A percentile compares a stretch with the other conserved stretches of the same genome.
These are phyloP conservation scores for Acanthurus tractus DNA, from an alignment of 2,797 vertebrate species.

Conservation along the genomic window DNA sequence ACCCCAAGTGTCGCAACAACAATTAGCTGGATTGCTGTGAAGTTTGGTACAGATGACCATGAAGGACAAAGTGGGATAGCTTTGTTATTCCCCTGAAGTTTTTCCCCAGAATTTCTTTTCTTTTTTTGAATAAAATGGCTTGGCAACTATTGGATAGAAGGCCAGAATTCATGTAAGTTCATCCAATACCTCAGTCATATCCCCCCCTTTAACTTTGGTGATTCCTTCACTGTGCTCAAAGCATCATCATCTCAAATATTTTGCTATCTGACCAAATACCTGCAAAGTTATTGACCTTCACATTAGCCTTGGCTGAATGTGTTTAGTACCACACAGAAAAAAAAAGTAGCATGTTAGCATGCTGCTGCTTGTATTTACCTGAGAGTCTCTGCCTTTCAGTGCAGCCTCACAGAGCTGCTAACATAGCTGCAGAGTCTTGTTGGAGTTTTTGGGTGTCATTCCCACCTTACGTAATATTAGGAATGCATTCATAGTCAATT, in stretches of 20 bases:
- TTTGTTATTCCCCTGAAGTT: neutral
- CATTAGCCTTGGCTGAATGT: neutral
- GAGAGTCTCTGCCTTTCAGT: too few species aligned
- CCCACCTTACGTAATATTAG: too few species aligned
- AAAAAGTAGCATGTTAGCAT: too few species aligned
- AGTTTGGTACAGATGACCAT: neutral
- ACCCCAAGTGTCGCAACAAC: too few species aligned
- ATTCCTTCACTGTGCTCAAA: neutral
- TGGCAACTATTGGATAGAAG: neutral
- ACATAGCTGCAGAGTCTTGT: too few species aligned
- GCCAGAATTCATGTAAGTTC: neutral
- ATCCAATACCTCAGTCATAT: neutral
- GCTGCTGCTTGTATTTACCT: too few species aligned
- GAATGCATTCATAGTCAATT: too few species aligned
- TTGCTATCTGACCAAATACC: neutral
- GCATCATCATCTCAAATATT: neutral
- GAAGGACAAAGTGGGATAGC: neutral
- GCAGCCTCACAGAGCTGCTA: too few species aligned
- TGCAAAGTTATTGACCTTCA: neutral
- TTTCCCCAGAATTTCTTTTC: too few species aligned
- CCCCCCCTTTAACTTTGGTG: neutral
- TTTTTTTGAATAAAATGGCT: neutral
- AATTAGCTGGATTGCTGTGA: too few species aligned
- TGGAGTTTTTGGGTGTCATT: too few species aligned
- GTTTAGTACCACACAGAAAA: too few species aligned